Evolutionary conservation across 2,888 invertebrate genomes (phyloP).

Genomic region (Pharmacophagus antenor): DNA sequence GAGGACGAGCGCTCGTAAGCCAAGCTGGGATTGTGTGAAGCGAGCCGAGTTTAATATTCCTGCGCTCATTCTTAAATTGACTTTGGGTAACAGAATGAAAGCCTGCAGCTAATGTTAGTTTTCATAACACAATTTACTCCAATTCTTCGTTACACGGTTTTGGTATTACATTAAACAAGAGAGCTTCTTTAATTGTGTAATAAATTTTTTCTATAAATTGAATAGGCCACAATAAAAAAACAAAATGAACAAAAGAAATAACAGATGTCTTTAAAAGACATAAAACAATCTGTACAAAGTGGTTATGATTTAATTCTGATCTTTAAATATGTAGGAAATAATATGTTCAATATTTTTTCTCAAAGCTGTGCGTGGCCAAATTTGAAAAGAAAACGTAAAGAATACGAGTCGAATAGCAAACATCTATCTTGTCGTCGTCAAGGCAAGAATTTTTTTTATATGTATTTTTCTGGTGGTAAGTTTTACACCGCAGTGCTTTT

Average conservation of each 20-base stretch:
- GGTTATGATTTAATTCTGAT: too few relatives aligned
- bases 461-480: too few relatives aligned
- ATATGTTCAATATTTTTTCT: too few relatives aligned
- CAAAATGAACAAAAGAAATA: neutral
- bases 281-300: neutral
- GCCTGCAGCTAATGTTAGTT: conserved; percentile 21
- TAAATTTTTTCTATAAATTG: too few relatives aligned
- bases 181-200: neutral
- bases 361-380: too few relatives aligned
- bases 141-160: neutral
- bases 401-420: too few relatives aligned
- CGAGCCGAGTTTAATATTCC: conserved; percentile 28
- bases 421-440: too few relatives aligned
- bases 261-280: neutral
- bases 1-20: conserved; percentile 28
- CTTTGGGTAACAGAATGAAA: conserved; percentile 18
- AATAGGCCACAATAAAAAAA: too few relatives aligned
- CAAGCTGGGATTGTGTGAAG: conserved; percentile 25
- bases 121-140: conserved; percentile 4
- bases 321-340: too few relatives aligned
- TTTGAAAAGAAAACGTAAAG: too few relatives aligned
- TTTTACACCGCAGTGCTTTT: too few relatives aligned
- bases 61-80: conserved; percentile 28
- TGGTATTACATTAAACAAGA: neutral
- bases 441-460: too few relatives aligned